phyloP scores from a whole-genome alignment of 2,888 invertebrate species.

The Torymus tubicola region DNA sequence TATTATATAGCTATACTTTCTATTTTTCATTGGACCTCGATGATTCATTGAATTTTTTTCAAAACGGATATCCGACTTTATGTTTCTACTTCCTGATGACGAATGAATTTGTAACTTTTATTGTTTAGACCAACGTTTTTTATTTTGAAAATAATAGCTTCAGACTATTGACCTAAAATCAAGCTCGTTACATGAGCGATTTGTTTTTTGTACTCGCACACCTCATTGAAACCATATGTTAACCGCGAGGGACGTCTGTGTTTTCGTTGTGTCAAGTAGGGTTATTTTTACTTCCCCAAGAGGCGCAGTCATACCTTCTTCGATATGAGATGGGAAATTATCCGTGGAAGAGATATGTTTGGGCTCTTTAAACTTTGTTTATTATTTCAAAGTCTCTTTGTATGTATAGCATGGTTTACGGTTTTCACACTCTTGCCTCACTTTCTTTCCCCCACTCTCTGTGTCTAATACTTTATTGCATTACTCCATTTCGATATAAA shows the following conservation, averaged over 20 bases:
- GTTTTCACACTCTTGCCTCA: background rate
- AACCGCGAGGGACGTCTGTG: constrained; percentile 17
- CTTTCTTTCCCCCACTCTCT: background rate
- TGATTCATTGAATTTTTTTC: background rate
- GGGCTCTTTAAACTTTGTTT: constrained; percentile 26
- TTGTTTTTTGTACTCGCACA: background rate
- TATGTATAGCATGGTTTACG: background rate
- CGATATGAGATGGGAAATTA: constrained; percentile 25
- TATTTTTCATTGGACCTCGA: constrained; percentile 5
- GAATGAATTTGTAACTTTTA: too few species aligned
- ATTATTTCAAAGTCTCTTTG: constrained; percentile 1
- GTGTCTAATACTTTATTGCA: too few species aligned
- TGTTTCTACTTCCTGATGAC: too few species aligned
- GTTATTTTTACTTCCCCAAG: constrained; percentile 41
- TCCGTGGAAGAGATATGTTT: constrained; percentile 29
- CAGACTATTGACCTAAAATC: constrained; percentile 26
- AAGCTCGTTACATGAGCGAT: constrained; percentile 20
- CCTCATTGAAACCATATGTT: constrained; percentile 37
- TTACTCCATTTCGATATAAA: too few species aligned
- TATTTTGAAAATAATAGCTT: background rate
- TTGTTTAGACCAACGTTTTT: too few species aligned
- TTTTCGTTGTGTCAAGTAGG: constrained; percentile 41
- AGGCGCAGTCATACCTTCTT: background rate
- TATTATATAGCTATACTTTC: background rate
- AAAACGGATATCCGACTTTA: too few species aligned